Evolutionary conservation across 2,113 vertebrate genomes (phyloP).

Genomic region (Meriones unguiculatus): DNA sequence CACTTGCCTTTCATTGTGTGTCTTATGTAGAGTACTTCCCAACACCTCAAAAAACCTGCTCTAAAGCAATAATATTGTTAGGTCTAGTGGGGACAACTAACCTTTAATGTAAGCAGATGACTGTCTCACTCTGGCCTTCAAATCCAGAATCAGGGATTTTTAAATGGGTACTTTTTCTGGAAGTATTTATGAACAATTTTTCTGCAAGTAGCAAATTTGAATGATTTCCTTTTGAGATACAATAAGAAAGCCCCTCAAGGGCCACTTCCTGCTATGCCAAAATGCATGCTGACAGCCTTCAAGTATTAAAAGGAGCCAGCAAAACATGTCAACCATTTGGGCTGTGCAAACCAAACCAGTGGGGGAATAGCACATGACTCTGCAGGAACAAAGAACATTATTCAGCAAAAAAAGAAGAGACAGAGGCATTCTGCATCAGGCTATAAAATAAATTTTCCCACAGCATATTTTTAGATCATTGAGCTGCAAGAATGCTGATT

Average conservation of each 20-base stretch:
- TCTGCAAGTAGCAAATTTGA: conserved; percentile 57
- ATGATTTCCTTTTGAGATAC: conserved; percentile 42
- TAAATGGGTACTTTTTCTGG: conserved; percentile 12
- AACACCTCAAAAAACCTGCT: neutral
- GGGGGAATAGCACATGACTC: conserved; percentile 57
- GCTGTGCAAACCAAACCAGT: conserved; percentile 58
- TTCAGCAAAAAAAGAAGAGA: conserved; percentile 69
- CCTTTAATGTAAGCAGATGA: neutral
- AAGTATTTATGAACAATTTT: conserved; percentile 59
- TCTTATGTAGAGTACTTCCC: neutral
- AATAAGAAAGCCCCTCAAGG: neutral
- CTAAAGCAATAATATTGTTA: neutral
- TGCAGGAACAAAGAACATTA: conserved; percentile 75
- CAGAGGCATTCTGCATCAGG: conserved; percentile 52
- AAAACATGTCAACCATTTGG: conserved; percentile 64
- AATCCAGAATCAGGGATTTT: conserved; percentile 10
- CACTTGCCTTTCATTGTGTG: neutral
- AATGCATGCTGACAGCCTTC: conserved; percentile 60
- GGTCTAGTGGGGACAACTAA: neutral
- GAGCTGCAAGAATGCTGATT: conserved; percentile 72
- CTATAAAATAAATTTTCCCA: conserved; percentile 71
- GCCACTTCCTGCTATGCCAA: conserved; percentile 43
- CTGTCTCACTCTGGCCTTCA: neutral
- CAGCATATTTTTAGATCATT: conserved; percentile 78
- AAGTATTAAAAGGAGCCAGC: conserved; percentile 72